These are phyloP conservation scores for Ephestia elutella DNA, from an alignment of 1,140 invertebrate genomes.

Conservation along the genomic window DNA sequence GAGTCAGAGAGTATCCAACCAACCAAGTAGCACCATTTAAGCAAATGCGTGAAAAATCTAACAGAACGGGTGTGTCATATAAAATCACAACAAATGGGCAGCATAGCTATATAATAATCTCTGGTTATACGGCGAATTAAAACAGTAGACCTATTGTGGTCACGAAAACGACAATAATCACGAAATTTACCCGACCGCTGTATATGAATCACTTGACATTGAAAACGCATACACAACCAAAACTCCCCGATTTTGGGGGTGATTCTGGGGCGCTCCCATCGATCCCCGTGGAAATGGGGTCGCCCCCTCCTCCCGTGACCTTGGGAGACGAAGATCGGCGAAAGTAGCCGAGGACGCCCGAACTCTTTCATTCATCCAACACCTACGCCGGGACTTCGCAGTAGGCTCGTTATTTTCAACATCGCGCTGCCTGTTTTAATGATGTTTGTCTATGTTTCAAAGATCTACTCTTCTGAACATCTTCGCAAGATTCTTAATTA, in stretches of 20 bases:
- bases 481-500: constrained; percentile 1
- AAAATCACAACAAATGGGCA: too few relatives aligned
- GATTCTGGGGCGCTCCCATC: constrained; percentile 57
- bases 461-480: background rate
- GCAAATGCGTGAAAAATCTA: too few relatives aligned
- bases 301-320: constrained; percentile 42
- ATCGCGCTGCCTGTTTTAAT: constrained; percentile 10
- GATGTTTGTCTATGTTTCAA: constrained; percentile 7
- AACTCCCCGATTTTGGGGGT: constrained; percentile 38
- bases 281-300: constrained; percentile 62
- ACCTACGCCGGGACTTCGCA: background rate
- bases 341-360: constrained; percentile 38
- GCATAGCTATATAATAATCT: too few relatives aligned
- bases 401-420: constrained; percentile 13
- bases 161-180: constrained; percentile 51
- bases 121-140: too few relatives aligned
- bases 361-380: constrained; percentile 45
- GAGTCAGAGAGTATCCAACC: too few relatives aligned
- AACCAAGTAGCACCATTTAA: too few relatives aligned
- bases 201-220: constrained; percentile 63
- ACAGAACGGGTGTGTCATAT: too few relatives aligned
- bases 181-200: constrained; percentile 20
- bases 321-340: constrained; percentile 39
- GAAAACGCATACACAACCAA: constrained; percentile 45
- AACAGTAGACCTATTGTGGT: constrained; percentile 21